Evolutionary conservation across 2,797 vertebrate species (phyloP).

Genomic region (Agapornis canus): DNA sequence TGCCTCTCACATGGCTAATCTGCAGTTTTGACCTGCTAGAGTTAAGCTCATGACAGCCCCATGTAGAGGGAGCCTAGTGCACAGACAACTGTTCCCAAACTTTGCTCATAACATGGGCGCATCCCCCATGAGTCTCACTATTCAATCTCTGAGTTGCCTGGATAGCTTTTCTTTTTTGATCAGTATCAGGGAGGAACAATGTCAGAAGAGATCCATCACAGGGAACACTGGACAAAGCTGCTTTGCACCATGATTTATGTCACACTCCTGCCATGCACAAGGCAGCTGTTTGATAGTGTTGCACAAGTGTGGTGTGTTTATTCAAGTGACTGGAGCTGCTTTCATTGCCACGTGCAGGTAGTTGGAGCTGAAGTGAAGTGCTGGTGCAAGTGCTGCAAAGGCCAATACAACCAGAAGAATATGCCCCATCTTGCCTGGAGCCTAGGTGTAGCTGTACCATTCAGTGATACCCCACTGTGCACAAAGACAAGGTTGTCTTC

Average conservation of each 20-base stretch:
- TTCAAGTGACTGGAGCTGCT: neutral
- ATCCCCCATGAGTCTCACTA: neutral
- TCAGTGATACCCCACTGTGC: neutral
- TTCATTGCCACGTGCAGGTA: neutral
- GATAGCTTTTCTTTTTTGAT: neutral
- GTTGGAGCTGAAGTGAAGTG: neutral
- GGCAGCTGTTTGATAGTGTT: neutral
- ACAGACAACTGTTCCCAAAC: neutral
- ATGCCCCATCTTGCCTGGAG: neutral
- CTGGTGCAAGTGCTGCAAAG: neutral
- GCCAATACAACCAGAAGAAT: neutral
- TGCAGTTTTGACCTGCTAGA: neutral
- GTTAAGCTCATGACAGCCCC: neutral
- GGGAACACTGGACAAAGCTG: neutral
- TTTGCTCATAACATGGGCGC: neutral
- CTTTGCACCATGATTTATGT: neutral
- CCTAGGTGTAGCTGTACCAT: neutral
- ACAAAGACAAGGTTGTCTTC: neutral
- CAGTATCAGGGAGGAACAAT: rapidly evolving
- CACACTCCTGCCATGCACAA: neutral
- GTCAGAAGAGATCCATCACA: neutral
- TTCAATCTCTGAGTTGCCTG: neutral
- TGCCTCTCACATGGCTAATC: rapidly evolving
- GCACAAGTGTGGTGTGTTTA: neutral
- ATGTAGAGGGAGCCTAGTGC: neutral